These are phyloP conservation scores for Ara ararauna DNA, from an alignment of 2,797 vertebrate genomes.

Conservation along the genomic window DNA sequence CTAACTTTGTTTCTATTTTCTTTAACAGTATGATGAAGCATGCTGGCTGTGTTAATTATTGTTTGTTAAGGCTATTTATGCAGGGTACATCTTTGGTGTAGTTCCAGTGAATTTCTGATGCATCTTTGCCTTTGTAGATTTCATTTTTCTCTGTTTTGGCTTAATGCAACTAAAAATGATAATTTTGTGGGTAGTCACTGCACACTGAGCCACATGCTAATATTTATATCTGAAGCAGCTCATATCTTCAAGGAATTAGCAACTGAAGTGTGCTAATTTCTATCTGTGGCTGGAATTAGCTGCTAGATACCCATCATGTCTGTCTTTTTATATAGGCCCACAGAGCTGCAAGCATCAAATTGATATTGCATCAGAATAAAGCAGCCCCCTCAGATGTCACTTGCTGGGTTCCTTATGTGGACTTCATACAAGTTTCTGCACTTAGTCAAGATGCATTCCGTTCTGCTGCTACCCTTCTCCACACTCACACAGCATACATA, in stretches of 20 bases:
- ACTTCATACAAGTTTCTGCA: background rate
- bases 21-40: background rate
- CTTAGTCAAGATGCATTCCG: accelerated
- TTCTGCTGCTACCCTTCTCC: background rate
- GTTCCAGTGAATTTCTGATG: background rate
- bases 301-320: background rate
- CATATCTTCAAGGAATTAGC: constrained; percentile 27
- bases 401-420: background rate
- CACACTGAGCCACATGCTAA: background rate
- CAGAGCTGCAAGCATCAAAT: background rate
- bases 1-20: background rate
- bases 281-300: background rate
- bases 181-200: background rate
- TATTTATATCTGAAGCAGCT: background rate
- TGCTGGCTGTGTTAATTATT: background rate
- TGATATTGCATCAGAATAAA: background rate
- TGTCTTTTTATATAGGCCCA: background rate
- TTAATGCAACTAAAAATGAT: constrained; percentile 30
- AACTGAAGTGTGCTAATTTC: background rate
- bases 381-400: background rate
- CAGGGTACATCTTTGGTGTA: background rate
- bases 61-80: background rate
- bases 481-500: accelerated
- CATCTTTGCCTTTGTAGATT: background rate
- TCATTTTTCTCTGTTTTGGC: background rate